Evolutionary conservation across 2,888 invertebrate species (phyloP).

Genomic region (Lingula anatina): DNA sequence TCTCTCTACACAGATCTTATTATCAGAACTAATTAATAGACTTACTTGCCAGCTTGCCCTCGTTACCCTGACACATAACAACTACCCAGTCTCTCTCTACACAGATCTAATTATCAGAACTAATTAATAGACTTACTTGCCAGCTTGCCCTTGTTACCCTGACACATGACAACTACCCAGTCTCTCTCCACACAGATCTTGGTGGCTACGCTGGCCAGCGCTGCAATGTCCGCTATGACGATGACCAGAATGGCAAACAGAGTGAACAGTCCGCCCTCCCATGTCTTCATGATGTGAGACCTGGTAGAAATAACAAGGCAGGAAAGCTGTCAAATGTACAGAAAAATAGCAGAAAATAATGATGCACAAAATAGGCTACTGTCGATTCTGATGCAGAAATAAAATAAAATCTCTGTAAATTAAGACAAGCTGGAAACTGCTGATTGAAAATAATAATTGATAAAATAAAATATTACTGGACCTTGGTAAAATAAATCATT

Average conservation of each 20-base stretch:
- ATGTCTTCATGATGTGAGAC: not conserved
- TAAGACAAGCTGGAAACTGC: not conserved
- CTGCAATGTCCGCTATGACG: conserved; percentile 48
- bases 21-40: too few relatives aligned
- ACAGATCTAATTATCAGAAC: too few relatives aligned
- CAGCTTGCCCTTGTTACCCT: conserved; percentile 42
- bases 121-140: conserved; percentile 41
- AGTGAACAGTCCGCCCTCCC: conserved; percentile 16
- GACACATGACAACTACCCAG: conserved; percentile 55
- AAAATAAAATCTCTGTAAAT: not conserved
- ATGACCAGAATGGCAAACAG: conserved; percentile 41
- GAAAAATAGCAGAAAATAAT: too few relatives aligned
- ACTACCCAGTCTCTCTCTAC: too few relatives aligned
- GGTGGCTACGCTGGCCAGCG: conserved; percentile 47
- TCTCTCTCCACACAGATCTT: conserved; percentile 52
- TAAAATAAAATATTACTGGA: not conserved
- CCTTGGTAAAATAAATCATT: too few relatives aligned
- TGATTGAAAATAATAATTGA: not conserved
- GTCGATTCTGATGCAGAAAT: too few relatives aligned
- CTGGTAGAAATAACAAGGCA: too few relatives aligned
- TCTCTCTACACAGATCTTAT: too few relatives aligned
- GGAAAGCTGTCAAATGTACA: too few relatives aligned
- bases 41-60: too few relatives aligned
- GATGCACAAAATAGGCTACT: too few relatives aligned
- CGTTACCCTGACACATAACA: too few relatives aligned